Evolutionary conservation across 2,113 vertebrate species (phyloP).

Genomic region (Hydrolagus affinis): DNA sequence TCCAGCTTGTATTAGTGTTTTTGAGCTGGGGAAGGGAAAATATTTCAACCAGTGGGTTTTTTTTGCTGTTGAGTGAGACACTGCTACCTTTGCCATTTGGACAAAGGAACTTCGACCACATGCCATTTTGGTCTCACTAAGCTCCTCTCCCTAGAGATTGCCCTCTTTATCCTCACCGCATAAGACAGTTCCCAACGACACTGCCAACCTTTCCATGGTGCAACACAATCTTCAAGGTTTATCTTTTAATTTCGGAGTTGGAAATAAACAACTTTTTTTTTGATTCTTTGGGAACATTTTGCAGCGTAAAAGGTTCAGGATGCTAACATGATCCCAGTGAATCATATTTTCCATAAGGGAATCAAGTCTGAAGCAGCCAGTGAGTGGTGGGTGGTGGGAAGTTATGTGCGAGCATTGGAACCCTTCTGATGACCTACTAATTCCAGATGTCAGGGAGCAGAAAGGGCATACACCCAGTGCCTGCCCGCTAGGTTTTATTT

Average conservation of each 20-base stretch:
- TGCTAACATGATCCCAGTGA: slow-evolving; percentile 52
- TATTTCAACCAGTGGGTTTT: neutral
- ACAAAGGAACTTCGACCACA: too few species aligned
- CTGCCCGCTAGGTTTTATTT: slow-evolving; percentile 42
- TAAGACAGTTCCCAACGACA: neutral
- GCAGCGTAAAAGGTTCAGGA: neutral
- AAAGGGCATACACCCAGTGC: slow-evolving; percentile 33
- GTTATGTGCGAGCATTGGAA: neutral
- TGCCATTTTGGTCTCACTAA: slow-evolving; percentile 16
- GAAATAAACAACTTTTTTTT: neutral
- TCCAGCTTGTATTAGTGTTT: neutral
- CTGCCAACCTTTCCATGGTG: neutral
- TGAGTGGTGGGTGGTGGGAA: slow-evolving; percentile 44
- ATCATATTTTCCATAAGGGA: slow-evolving; percentile 55
- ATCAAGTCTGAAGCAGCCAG: slow-evolving; percentile 47
- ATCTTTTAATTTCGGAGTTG: neutral
- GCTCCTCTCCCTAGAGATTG: neutral
- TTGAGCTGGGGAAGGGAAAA: neutral
- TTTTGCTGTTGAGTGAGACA: neutral
- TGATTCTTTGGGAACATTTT: neutral
- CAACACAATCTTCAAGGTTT: neutral
- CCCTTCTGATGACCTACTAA: slow-evolving; percentile 40
- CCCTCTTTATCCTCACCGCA: neutral
- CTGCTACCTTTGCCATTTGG: slow-evolving; percentile 9
- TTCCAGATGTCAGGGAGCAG: slow-evolving; percentile 30